Evolutionary conservation across 2,113 vertebrate genomes (phyloP).

Genomic region (Sorex araneus): DNA sequence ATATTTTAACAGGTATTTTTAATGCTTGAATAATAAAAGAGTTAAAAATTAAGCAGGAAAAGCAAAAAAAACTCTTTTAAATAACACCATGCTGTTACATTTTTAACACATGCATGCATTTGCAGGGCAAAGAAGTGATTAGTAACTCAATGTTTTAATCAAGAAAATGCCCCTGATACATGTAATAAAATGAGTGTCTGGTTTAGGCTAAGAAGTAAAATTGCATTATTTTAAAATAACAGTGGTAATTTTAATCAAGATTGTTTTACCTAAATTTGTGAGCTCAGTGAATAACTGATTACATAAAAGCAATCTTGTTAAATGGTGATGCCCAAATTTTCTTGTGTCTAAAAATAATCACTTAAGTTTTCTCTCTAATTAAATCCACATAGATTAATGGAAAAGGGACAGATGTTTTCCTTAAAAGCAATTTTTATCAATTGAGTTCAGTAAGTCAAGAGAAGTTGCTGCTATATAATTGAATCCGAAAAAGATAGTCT

Average conservation of each 20-base stretch:
- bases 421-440: conserved; percentile 52
- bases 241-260: conserved; percentile 85
- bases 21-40: not conserved
- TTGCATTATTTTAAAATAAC: conserved; percentile 86
- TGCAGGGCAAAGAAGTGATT: conserved; percentile 70
- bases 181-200: conserved; percentile 57
- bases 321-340: conserved; percentile 71
- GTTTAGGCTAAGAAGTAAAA: conserved; percentile 75
- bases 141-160: conserved; percentile 77
- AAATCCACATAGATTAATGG: conserved; percentile 68
- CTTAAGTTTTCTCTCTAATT: conserved; percentile 67
- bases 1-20: not conserved
- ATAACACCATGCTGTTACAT: conserved; percentile 5
- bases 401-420: conserved; percentile 52
- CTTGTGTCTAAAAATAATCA: conserved; percentile 81
- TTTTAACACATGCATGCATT: conserved; percentile 68
- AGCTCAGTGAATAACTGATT: conserved; percentile 83
- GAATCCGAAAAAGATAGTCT: conserved; percentile 19
- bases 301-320: conserved; percentile 80
- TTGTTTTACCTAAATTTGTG: conserved; percentile 80
- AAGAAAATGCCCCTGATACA: conserved; percentile 66
- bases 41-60: conserved; percentile 38
- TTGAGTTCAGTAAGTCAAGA: conserved; percentile 40
- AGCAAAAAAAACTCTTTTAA: conserved; percentile 67
- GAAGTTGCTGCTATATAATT: not conserved